phyloP scores from a whole-genome alignment of 2,113 vertebrate genomes.

The Carassius gibelio region DNA sequence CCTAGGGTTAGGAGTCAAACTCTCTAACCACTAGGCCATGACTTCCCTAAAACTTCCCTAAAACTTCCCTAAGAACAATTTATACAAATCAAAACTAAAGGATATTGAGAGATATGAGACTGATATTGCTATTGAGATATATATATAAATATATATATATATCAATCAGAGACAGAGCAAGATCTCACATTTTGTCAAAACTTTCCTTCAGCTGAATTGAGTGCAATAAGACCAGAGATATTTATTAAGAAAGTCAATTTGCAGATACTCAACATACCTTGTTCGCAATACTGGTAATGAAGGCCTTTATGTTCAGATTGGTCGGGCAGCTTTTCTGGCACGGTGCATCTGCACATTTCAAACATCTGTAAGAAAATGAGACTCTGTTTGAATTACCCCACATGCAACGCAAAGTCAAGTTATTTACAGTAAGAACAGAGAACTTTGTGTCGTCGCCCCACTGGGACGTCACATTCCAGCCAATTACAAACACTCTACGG shows the following conservation, averaged over 20 bases:
- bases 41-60: too few relatives aligned
- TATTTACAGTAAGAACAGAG: conserved; percentile 13
- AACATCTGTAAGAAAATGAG: conserved; percentile 71
- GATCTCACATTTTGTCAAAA: neutral
- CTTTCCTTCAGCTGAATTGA: neutral
- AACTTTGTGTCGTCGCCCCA: neutral
- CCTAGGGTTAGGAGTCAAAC: too few relatives aligned
- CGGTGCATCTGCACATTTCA: conserved; percentile 88
- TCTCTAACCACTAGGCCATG: too few relatives aligned
- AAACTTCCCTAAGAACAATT: too few relatives aligned
- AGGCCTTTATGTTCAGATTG: conserved; percentile 84
- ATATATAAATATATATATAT: too few relatives aligned
- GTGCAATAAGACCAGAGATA: neutral
- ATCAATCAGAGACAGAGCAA: neutral
- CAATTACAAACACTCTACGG: conserved; percentile 41
- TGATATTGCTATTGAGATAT: too few relatives aligned
- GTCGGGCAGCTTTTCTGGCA: conserved; percentile 91
- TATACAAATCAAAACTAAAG: too few relatives aligned
- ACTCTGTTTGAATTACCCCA: neutral
- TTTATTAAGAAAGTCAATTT: neutral
- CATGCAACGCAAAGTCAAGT: neutral
- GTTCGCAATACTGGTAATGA: conserved; percentile 87
- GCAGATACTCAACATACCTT: conserved; percentile 71
- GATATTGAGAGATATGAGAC: too few relatives aligned
- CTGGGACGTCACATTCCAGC: conserved; percentile 16